These are phyloP conservation scores for Chiloscyllium plagiosum DNA, from an alignment of 2,113 vertebrate species.

Conservation along the genomic window DNA sequence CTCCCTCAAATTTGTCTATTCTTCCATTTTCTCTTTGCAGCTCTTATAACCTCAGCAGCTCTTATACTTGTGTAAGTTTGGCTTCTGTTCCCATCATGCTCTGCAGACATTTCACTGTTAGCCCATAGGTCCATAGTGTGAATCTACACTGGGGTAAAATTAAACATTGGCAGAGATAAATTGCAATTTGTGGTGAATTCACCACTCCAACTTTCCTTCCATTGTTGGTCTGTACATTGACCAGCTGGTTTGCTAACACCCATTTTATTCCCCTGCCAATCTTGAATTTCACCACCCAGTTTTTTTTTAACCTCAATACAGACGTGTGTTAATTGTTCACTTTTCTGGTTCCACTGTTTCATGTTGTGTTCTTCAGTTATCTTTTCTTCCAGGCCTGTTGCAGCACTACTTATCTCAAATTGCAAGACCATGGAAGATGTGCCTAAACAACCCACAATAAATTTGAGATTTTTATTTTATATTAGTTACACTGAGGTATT, in stretches of 20 bases:
- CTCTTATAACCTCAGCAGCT: no score
- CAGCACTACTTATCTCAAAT: not conserved
- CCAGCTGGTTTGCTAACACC: not conserved
- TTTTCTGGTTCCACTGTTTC: not conserved
- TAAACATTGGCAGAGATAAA: not conserved
- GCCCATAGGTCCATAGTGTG: no score
- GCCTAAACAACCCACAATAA: not conserved
- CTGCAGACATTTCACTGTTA: no score
- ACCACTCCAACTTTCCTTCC: not conserved
- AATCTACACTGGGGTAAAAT: not conserved
- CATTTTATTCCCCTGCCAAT: not conserved
- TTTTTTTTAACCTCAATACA: not conserved
- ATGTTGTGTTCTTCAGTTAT: not conserved
- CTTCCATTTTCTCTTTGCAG: no score
- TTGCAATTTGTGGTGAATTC: no score
- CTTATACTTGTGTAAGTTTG: no score
- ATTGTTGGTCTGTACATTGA: not conserved
- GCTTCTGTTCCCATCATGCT: no score
- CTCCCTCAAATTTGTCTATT: no score
- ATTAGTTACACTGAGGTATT: not conserved
- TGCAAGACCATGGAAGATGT: not conserved
- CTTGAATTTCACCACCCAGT: not conserved
- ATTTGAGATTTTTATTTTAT: not conserved
- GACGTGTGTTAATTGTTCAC: not conserved
- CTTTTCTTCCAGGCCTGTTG: not conserved